Conservation (phyloP, 1,140 invertebrate genomes). For the Zaprionus capensis region DNA sequence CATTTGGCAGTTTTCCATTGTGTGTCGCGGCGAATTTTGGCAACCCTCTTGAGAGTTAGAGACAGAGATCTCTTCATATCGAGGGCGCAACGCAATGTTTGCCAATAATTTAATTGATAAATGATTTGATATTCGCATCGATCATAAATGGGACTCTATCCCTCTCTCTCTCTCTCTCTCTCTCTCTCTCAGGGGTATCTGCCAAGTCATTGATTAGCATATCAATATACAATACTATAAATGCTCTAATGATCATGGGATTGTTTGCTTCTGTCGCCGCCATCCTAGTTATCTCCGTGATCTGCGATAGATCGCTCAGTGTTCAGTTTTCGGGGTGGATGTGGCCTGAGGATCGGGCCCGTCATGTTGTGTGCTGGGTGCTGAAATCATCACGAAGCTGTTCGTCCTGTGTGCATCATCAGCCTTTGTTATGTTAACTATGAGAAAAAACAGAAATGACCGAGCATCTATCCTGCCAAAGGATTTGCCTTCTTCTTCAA, state of each 20-base stretch:
- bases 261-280: constrained; percentile 56
- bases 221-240: constrained; percentile 72
- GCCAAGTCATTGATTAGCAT: constrained; percentile 70
- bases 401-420: constrained; percentile 59
- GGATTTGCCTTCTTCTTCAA: constrained; percentile 28
- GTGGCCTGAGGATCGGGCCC: constrained; percentile 33
- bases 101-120: constrained; percentile 84
- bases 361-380: constrained; percentile 59
- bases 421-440: constrained; percentile 81
- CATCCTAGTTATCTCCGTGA: constrained; percentile 25
- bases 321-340: constrained; percentile 53
- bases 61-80: constrained; percentile 29
- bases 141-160: constrained; percentile 47
- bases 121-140: constrained; percentile 82
- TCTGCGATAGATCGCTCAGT: constrained; percentile 29
- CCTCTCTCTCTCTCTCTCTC: neutral
- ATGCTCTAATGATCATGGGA: constrained; percentile 77
- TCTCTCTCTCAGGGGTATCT: neutral
- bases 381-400: constrained; percentile 78
- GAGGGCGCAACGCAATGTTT: constrained; percentile 78
- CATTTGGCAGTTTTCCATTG: constrained; percentile 71
- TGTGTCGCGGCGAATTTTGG: constrained; percentile 36
- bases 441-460: constrained; percentile 62
- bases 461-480: constrained; percentile 36
- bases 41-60: constrained; percentile 34